Base-by-base conservation (phyloP, 2,888 invertebrate genomes). In the Noctua pronuba region DNA sequence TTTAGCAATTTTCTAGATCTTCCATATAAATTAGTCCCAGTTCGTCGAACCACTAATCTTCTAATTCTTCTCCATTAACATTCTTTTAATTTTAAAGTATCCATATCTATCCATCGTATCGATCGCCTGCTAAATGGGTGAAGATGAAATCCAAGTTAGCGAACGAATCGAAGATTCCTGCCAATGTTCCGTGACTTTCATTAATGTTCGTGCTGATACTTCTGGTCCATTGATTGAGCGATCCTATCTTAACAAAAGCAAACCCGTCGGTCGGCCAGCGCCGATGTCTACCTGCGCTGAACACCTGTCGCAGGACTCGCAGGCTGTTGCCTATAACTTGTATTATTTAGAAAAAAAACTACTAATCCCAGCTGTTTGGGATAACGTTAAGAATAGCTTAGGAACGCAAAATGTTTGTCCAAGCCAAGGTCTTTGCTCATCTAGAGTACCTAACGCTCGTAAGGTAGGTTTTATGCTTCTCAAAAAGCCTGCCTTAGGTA, bases 271-370 rank as follows among this genome's bases (percentile, higher is more conserved):
- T 81, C 90, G 87, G 88, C 83, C 88, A 84, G 89, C 86, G 82
- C 82, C 87, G 87, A 90, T 88, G 90, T 91, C 94, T 96, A 96
- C 96, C 96, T 96, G 96, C 94, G 92, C 88, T 91, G 92, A 94
- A 94, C 96, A 96, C 96, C 96, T 96, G 96, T 94, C 95, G 93
- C 89, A 88, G 79, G 81, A 87, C 88, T 95, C 95, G 93, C 89
- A 88, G 77, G 80, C 87, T 88, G 68, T 66, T 70, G 24, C 66
- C 71, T 69, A 55, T 55, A 76, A 46, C 60, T 67, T 55, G 41
- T 67, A 79, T 55, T n/a, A 52, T 90, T 91, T 90, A 91, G 90
- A 91, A 71, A 88, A 91, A 69, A 89, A 35, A 88, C n/a, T 88
- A 68, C 82, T 82, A 89, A 83, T 88, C 86, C 79, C 79, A 78